Base-by-base conservation (phyloP, 2,797 vertebrate genomes). In the Tachyglossus aculeatus region DNA sequence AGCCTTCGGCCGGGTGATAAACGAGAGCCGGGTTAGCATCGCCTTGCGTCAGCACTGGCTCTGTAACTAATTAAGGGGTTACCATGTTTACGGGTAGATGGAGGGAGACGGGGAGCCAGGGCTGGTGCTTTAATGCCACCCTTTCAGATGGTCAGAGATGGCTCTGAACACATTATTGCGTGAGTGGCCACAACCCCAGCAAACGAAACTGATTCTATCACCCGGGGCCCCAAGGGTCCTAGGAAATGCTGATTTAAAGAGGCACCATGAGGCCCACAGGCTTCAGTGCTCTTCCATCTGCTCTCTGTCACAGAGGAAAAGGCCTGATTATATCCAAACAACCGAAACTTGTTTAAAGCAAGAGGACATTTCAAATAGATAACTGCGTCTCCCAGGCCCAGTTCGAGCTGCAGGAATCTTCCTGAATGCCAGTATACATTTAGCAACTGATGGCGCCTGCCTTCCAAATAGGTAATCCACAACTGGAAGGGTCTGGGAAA, bases 41-140 rank as follows among this genome's bases (percentile, higher is more conserved):
- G 77, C 24, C 52, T 61, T 55, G 37, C 65, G 29, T 80, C 79
- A 82, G 55, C 66, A 71, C 64, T 0, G n/a, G 50, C 56, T 21
- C 19, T 48, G 39, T 38, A 55, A 27, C 74, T 78, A 63, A 74
- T 77, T 63, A 80, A 75, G 58, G 51, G 78, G 69, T 52, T 34
- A 48, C 76, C 61, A 33, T 70, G 58, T 73, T 80, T 78, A 70
- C 67, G 34, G 80, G 67, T 72, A 80, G 65, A 61, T 12, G 40
- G 22, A 45, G n/a, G n/a, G n/a, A n/a, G n/a, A n/a, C n/a, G n/a
- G n/a, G n/a, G n/a, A n/a, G n/a, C n/a, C n/a, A n/a, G n/a, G n/a
- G n/a, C n/a, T 45, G 40, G 6, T 32, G 25, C 16, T 45, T 29
- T 36, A 34, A 33, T 7, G 31, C 56, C 18, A 16, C 32, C 25